These are phyloP conservation scores for Fregata magnificens DNA, from an alignment of 2,113 vertebrate species.

Conservation along the genomic window DNA sequence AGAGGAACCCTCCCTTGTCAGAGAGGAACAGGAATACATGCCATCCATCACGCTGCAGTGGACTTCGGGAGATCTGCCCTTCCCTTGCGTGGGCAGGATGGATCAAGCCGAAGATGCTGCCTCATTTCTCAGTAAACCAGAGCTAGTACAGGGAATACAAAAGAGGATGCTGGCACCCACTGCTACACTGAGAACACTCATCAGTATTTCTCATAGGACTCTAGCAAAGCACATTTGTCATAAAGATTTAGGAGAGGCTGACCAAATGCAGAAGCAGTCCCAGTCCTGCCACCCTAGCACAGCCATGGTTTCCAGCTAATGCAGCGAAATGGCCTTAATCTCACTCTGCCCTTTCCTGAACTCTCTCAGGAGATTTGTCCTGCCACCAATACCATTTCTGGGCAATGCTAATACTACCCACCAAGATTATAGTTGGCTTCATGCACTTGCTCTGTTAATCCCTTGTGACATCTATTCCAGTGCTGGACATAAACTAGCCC, in stretches of 20 bases:
- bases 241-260: background rate
- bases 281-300: background rate
- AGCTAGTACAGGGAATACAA: background rate
- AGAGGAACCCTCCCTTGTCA: background rate
- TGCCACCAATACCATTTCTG: background rate
- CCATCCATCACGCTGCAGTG: accelerated
- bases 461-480: background rate
- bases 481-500: background rate
- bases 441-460: background rate
- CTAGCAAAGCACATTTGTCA: background rate
- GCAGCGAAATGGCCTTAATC: background rate
- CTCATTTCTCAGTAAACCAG: background rate
- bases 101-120: background rate
- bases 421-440: background rate
- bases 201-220: background rate
- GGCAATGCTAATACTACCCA: background rate
- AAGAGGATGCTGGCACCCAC: background rate
- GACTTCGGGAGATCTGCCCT: background rate
- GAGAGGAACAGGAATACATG: background rate
- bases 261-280: background rate
- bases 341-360: background rate
- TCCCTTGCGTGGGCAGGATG: background rate
- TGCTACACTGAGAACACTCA: background rate
- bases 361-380: background rate
- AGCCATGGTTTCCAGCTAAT: background rate